Percentiles rank a stretch among this genome's conserved stretches.
Conservation (phyloP, 1,140 invertebrate genomes). For the Micrasema longulum region DNA sequence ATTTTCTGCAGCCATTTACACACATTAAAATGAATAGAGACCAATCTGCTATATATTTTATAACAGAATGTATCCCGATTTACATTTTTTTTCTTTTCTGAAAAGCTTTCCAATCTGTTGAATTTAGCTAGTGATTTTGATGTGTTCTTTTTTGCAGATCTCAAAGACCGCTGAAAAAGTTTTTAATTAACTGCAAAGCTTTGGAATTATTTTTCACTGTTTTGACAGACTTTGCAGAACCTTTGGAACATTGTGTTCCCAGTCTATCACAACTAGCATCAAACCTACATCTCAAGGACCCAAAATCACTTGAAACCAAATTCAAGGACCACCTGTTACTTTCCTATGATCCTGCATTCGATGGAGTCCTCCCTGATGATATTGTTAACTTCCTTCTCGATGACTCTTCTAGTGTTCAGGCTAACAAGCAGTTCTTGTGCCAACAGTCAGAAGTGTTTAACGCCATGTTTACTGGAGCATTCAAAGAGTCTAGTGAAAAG, state of each 20-base stretch:
- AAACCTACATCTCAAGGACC: conserved; percentile 66
- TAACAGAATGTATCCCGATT: too few species aligned
- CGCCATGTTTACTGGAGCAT: conserved; percentile 74
- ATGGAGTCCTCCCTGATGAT: conserved; percentile 60
- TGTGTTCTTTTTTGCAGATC: conserved; percentile 61
- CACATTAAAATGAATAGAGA: too few species aligned
- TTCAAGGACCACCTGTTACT: conserved; percentile 61
- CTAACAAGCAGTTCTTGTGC: conserved; percentile 72
- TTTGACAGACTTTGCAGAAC: conserved; percentile 59
- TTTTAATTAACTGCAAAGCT: conserved; percentile 62
- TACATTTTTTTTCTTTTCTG: too few species aligned
- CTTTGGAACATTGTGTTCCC: conserved; percentile 61
- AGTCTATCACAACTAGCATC: conserved; percentile 63
- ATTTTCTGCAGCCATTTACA: too few species aligned
- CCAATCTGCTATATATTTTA: too few species aligned
- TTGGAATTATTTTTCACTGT: conserved; percentile 60
- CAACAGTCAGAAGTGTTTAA: conserved; percentile 74
- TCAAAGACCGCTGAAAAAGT: conserved; percentile 62
- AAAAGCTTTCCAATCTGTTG: too few species aligned
- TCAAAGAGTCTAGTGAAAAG: conserved; percentile 73
- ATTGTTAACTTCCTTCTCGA: conserved; percentile 74
- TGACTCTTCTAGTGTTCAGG: conserved; percentile 71
- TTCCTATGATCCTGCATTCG: conserved; percentile 61
- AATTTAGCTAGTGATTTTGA: too few species aligned
- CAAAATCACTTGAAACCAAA: conserved; percentile 59